A percentile compares a stretch with the other conserved stretches of the same genome.
These are phyloP conservation scores for Rhinoderma darwinii DNA, from an alignment of 2,113 vertebrate species.

Conservation along the genomic window DNA sequence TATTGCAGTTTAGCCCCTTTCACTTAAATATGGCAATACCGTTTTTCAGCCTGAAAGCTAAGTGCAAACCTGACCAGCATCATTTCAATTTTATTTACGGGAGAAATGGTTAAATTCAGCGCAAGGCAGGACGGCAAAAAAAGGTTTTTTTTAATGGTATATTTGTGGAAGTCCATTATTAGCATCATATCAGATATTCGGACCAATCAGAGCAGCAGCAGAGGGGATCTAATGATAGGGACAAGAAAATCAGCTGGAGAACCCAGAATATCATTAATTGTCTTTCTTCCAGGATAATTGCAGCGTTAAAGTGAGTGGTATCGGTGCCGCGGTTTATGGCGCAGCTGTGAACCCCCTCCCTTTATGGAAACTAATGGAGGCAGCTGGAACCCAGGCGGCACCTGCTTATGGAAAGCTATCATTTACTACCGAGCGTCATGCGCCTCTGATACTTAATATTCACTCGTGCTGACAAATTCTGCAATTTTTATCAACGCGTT, in stretches of 20 bases:
- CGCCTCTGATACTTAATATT: neutral
- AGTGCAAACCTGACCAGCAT: too few species aligned
- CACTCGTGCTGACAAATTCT: neutral
- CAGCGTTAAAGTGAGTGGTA: conserved; percentile 5
- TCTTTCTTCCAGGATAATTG: conserved; percentile 46
- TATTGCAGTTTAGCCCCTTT: too few species aligned
- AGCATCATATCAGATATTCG: neutral
- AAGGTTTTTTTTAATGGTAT: neutral
- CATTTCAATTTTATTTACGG: too few species aligned
- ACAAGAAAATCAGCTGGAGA: conserved; percentile 10
- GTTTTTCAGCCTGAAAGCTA: too few species aligned
- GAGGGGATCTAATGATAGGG: conserved; percentile 23
- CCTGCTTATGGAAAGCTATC: conserved; percentile 12
- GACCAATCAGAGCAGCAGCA: neutral
- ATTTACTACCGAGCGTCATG: neutral
- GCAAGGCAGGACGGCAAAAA: neutral
- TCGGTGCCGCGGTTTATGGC: neutral
- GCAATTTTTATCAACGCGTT: neutral
- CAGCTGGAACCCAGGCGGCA: conserved; percentile 7
- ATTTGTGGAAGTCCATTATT: neutral
- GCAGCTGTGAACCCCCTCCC: neutral
- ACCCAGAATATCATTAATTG: conserved; percentile 17
- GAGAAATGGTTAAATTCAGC: neutral
- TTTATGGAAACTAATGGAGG: conserved; percentile 2
- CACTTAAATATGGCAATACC: too few species aligned